Evolutionary conservation across 2,113 vertebrate genomes (phyloP).

Genomic region (Accipiter virgatus): DNA sequence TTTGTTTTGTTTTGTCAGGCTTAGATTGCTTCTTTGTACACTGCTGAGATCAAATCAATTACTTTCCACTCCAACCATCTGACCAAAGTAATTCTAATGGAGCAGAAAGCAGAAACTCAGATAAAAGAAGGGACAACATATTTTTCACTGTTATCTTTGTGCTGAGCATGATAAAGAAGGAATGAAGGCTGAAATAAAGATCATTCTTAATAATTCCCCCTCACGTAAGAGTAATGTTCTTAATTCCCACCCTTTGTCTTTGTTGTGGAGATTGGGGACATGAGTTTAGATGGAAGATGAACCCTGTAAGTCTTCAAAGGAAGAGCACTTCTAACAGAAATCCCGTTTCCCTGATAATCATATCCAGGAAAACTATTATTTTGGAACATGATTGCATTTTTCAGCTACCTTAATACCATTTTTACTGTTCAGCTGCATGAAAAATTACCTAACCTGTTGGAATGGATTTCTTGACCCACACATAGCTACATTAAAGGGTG

Average conservation of each 20-base stretch:
- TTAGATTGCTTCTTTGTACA: conserved; percentile 42
- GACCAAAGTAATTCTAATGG: conserved; percentile 66
- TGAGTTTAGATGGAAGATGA: conserved; percentile 58
- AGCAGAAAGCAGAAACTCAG: conserved; percentile 62
- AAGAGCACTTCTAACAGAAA: conserved; percentile 34
- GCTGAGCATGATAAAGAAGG: conserved; percentile 47
- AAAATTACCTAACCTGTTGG: conserved; percentile 78
- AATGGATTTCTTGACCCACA: conserved; percentile 79
- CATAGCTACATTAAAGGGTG: conserved; percentile 77
- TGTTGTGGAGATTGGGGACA: conserved; percentile 36
- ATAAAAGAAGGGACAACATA: conserved; percentile 47
- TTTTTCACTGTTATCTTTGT: conserved; percentile 49
- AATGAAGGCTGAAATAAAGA: conserved; percentile 43
- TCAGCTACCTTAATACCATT: conserved; percentile 55
- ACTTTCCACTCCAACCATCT: conserved; percentile 53
- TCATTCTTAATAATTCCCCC: conserved; percentile 38
- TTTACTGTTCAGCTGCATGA: conserved; percentile 69
- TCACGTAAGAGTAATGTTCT: conserved; percentile 37
- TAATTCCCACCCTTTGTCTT: conserved; percentile 54
- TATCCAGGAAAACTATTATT: conserved; percentile 68
- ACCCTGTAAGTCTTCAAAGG: conserved; percentile 20
- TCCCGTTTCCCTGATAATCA: conserved; percentile 36
- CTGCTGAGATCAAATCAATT: conserved; percentile 54
- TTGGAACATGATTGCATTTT: conserved; percentile 60
- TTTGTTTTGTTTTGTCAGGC: conserved; percentile 66